phyloP scores from a whole-genome alignment of 1,140 invertebrate species.

The Drosophila cardini region DNA sequence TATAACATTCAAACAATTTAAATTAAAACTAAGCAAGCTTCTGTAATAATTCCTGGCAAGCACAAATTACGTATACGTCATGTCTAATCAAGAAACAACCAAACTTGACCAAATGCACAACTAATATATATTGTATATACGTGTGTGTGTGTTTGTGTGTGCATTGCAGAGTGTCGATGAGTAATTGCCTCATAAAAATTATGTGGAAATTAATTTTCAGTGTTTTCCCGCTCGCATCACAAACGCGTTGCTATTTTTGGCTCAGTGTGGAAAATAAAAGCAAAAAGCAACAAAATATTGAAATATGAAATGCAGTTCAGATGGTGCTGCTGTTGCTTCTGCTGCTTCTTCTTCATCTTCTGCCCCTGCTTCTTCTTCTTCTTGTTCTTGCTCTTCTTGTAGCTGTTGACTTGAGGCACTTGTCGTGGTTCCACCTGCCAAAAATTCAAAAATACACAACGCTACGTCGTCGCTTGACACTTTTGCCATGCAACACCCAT shows the following conservation, averaged over 20 bases:
- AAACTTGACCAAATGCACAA: constrained; percentile 10
- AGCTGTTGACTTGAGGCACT: constrained; percentile 51
- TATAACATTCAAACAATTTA: background rate
- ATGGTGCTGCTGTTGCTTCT: constrained; percentile 12
- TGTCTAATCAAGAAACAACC: constrained; percentile 27
- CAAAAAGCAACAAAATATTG: constrained; percentile 66
- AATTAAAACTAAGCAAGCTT: background rate
- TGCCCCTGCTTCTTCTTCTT: constrained; percentile 5
- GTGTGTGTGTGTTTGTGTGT: constrained; percentile 14
- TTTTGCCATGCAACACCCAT: constrained; percentile 50
- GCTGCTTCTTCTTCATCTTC: background rate
- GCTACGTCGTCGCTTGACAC: constrained; percentile 64
- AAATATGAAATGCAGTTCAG: constrained; percentile 77
- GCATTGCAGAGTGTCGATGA: constrained; percentile 66
- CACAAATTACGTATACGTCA: constrained; percentile 65
- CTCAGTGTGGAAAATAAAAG: constrained; percentile 21
- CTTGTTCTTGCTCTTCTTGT: constrained; percentile 1
- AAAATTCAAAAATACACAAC: constrained; percentile 66
- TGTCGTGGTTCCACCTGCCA: constrained; percentile 78
- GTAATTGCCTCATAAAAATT: constrained; percentile 83
- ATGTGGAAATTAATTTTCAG: constrained; percentile 81
- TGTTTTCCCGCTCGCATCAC: constrained; percentile 44
- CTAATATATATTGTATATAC: background rate
- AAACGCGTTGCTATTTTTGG: constrained; percentile 54
- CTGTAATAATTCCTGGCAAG: constrained; percentile 4